Base-by-base conservation (phyloP, 1,140 invertebrate species). In the Hypsibius dujardini region DNA sequence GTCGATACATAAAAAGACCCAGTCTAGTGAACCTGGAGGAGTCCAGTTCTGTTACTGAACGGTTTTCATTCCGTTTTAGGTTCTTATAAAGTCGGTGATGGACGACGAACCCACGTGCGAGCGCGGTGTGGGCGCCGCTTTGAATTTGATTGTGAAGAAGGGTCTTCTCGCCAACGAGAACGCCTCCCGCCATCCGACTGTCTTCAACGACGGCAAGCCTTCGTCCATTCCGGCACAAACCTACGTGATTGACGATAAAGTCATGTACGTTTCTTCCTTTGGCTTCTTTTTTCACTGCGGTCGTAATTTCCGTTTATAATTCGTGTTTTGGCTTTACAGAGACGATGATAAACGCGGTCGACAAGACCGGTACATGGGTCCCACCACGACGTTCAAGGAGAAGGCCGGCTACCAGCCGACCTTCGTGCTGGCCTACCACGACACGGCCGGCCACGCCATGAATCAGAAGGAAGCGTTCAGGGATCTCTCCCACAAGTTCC, bases 231-330 rank as follows among this genome's bases (percentile, higher is more conserved):
- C 47, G 60, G 67, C 70, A 3, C 84, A 92, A 76, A 88, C 94
- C 82, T 98, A 96, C 82, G 92, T 90, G 45, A 97, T 97, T 78
- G 94, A 98, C 79, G 95, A 97, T 78, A 98, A 98, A 82, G 85
- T 69, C 67, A 73, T 75, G 78, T 79, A 73, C 72, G 76, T 76
- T 75, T 70, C 69, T 71, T 46, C 46, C 47, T 56, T 47, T 45
- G 28, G 28, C 28, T 28, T 28, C 28, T 28, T 28, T 28, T 28
- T 28, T 28, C 28, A 28, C 28, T 28, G 28, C 28, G 28, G 28
- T 28, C 28, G 28, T 28, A 28, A 28, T 28, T 46, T 47, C 56
- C 67, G 12, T 73, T 70, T 28, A 67, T 47, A 71, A 45, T 71
- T 47, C 40, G 73, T 72, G 67, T 71, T 73, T 70, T 70, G 71